Conservation (phyloP, 1,140 invertebrate species). For the Cyrtorhinus lividipennis region DNA sequence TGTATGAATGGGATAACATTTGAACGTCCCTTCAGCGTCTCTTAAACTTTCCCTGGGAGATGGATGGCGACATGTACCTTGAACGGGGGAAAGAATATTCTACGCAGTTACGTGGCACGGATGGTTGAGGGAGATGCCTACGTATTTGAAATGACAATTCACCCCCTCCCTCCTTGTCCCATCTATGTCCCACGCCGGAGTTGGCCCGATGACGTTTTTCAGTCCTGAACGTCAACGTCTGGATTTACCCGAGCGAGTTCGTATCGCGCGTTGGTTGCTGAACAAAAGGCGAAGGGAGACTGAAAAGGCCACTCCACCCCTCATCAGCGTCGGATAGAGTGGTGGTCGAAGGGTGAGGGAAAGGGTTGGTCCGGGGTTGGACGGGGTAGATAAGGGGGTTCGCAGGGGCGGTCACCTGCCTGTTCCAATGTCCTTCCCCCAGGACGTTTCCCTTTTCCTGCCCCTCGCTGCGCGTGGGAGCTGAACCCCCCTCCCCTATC, state of each 20-base stretch:
- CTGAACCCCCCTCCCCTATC: too few species aligned
- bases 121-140: not conserved
- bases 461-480: not conserved
- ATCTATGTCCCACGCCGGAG: too few species aligned
- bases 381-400: not conserved
- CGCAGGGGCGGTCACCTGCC: not conserved
- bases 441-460: too few species aligned
- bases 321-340: not conserved
- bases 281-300: not conserved
- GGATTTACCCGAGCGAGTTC: not conserved
- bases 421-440: not conserved
- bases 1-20: too few species aligned
- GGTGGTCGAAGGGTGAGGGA: not conserved
- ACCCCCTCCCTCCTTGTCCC: too few species aligned
- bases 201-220: not conserved
- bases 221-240: not conserved
- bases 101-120: not conserved
- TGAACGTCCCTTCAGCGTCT: too few species aligned
- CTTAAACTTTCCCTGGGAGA: too few species aligned
- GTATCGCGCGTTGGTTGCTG: not conserved
- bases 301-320: too few species aligned
- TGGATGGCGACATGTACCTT: not conserved
- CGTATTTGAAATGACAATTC: not conserved
- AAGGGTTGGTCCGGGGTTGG: not conserved
- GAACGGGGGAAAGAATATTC: not conserved